Percentiles rank a stretch among this genome's conserved stretches.
Evolutionary conservation across 2,888 invertebrate species (phyloP).

Genomic region (Phorcus lineatus): DNA sequence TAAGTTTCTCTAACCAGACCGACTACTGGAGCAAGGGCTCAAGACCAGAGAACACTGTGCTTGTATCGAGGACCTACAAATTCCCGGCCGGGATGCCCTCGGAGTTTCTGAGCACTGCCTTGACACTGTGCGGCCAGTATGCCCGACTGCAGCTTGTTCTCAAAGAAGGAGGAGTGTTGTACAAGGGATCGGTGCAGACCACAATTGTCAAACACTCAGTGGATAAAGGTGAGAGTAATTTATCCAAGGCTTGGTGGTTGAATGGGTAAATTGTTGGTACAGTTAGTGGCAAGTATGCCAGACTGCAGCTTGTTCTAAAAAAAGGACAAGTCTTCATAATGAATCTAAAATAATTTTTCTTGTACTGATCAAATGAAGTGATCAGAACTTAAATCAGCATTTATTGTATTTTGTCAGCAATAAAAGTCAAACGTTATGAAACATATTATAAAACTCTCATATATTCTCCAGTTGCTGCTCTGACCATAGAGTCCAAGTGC

Average conservation of each 20-base stretch:
- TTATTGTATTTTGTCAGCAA: too few species aligned
- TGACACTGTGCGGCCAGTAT: constrained; percentile 49
- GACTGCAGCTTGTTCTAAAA: too few species aligned
- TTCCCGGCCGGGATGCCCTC: constrained; percentile 44
- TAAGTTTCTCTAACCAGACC: constrained; percentile 27
- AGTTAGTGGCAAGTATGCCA: too few species aligned
- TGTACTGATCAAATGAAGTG: too few species aligned
- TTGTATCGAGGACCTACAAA: constrained; percentile 51
- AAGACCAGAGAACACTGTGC: constrained; percentile 44
- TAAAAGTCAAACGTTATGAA: too few species aligned
- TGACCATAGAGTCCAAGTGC: constrained; percentile 54
- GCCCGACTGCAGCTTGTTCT: constrained; percentile 49
- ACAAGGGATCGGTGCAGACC: constrained; percentile 62
- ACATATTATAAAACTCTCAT: too few species aligned
- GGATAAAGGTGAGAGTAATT: background rate
- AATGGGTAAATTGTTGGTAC: too few species aligned
- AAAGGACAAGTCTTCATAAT: too few species aligned
- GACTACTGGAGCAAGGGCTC: constrained; percentile 42
- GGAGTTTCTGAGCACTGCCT: constrained; percentile 48
- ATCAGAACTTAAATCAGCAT: too few species aligned
- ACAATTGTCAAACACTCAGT: constrained; percentile 43
- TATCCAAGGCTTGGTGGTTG: too few species aligned
- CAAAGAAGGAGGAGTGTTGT: constrained; percentile 54
- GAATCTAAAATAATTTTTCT: too few species aligned
- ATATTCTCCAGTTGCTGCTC: constrained; percentile 35